Evolutionary conservation across 2,888 invertebrate species (phyloP), one percentile per base, ranked within the genome.

Genomic region (Choreutis nemorana): DNA sequence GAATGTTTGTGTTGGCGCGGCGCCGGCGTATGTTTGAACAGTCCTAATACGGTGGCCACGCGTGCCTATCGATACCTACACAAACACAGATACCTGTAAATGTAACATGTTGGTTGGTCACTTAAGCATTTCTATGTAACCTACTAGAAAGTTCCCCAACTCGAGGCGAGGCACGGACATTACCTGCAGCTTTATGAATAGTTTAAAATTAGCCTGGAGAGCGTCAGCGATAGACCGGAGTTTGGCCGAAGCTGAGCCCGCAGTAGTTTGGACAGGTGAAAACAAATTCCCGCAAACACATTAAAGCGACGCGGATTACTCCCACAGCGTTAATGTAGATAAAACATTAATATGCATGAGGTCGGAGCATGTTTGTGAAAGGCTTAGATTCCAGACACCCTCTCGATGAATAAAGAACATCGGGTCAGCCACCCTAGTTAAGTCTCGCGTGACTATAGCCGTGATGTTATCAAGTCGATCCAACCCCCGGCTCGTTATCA

Each of bases 321-420:
- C 55, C 48, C 49, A 51, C 50, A 33, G 55, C 51, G 54, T 57
- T 58, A 65, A 66, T 63, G 71, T 64, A 63, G 61, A 68, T 65
- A 66, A 64, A 60, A 56, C 64, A 75, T 75, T 65, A 73, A 73
- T 72, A 73, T 75, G 75, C 66, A 75, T 73, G 71, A 73, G 58
- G 37, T 39, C 45, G 51, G 42, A 44, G 49, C 63, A 63, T 72
- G 72, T 68, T 68, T 68, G 66, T 49, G 59, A 64, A 48, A 49
- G 55, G 30, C 58, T 66, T 64, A 65, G 70, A 71, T 72, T 66
- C 54, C 57, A 56, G 55, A 50, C 50, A 51, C 44, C 48, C 53
- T 50, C 52, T 51, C 57, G 52, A 67, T 71, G 71, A 72, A 71
- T 65, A 65, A 68, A 64, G 60, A 63, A 60, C 40, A 37, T 38